phyloP scores from a whole-genome alignment of 92 coral and sea anemone genomes.

The Pocillopora grandis region DNA sequence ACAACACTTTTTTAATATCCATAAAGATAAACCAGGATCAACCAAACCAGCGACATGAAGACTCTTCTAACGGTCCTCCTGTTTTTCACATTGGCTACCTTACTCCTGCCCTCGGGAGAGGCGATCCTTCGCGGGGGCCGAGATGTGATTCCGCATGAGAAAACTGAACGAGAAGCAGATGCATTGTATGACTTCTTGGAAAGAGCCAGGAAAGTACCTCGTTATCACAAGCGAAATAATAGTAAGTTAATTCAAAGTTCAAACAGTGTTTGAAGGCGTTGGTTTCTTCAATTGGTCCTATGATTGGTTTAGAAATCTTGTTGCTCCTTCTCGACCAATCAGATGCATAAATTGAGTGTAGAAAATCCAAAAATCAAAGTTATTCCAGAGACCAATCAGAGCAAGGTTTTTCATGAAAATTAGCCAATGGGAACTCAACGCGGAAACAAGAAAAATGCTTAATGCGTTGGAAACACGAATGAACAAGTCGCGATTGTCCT shows the following conservation, averaged over 20 bases:
- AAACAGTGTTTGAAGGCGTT: not conserved
- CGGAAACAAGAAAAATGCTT: too few species aligned
- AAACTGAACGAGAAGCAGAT: not conserved
- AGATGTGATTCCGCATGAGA: slow-evolving; percentile 7
- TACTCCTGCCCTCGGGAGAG: not conserved
- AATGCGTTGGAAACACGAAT: too few species aligned
- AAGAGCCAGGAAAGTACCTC: slow-evolving; percentile 4
- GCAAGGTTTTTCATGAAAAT: too few species aligned
- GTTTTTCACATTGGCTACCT: not conserved
- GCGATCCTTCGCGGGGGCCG: slow-evolving; percentile 35
- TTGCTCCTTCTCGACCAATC: too few species aligned
- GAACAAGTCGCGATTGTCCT: too few species aligned
- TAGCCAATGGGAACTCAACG: too few species aligned
- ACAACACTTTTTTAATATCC: not conserved
- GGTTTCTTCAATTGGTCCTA: not conserved
- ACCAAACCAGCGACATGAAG: slow-evolving; percentile 10
- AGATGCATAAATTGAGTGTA: too few species aligned
- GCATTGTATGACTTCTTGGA: not conserved
- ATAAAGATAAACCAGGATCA: not conserved
- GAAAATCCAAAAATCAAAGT: too few species aligned
- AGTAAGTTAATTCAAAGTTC: not conserved
- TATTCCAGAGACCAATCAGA: too few species aligned
- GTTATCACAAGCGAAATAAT: slow-evolving; percentile 29
- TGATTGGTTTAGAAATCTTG: too few species aligned
- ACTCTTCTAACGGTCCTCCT: not conserved